Conservation (phyloP, 2,797 vertebrate species). For the Chelonia mydas region DNA sequence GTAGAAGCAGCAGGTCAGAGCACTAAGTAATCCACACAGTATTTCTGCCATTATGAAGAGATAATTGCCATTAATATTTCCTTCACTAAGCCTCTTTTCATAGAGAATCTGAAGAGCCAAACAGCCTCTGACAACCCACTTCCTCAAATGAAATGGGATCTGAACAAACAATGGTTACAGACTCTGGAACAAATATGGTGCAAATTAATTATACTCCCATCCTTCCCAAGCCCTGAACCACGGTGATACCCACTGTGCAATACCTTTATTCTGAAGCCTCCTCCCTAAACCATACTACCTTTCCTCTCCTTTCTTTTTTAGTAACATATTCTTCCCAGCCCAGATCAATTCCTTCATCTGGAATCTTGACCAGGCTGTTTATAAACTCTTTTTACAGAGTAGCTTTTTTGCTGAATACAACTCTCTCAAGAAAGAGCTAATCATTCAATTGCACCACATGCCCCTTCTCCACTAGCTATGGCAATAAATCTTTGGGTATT, state of each 20-base stretch:
- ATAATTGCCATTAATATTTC: neutral
- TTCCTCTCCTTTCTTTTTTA: neutral
- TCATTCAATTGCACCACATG: neutral
- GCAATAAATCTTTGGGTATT: neutral
- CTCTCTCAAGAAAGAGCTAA: neutral
- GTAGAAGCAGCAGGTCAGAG: neutral
- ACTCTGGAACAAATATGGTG: neutral
- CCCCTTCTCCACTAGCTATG: neutral
- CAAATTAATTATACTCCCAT: no score
- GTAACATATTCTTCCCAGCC: neutral
- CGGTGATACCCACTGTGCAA: neutral
- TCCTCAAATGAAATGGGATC: neutral
- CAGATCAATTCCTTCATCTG: neutral
- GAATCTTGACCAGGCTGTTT: neutral
- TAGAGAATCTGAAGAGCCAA: neutral
- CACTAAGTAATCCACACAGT: neutral
- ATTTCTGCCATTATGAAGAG: neutral
- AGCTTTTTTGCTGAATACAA: neutral
- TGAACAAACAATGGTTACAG: neutral
- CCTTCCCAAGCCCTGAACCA: neutral
- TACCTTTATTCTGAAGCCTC: neutral
- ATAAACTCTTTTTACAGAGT: neutral
- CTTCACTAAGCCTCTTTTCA: neutral
- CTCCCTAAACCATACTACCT: neutral
- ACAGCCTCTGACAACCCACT: neutral